phyloP scores from a whole-genome alignment of 1,140 invertebrate species.

The Cephus cinctus region DNA sequence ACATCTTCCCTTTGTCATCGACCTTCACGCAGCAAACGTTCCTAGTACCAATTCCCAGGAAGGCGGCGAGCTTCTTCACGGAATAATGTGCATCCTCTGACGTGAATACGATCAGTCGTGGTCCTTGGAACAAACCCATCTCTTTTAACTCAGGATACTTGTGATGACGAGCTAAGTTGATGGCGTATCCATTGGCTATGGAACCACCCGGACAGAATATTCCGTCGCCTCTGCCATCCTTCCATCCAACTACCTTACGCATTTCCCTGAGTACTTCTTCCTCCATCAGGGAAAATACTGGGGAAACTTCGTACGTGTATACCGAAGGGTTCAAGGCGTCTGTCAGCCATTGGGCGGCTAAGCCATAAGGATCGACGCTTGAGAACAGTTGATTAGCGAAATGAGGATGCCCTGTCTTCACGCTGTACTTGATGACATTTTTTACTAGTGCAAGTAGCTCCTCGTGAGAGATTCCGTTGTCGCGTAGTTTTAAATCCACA shows the following conservation, averaged over 20 bases:
- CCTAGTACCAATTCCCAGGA: constrained; percentile 75
- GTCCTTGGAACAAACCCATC: constrained; percentile 66
- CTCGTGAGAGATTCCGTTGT: constrained; percentile 63
- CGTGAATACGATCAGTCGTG: constrained; percentile 75
- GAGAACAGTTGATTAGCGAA: constrained; percentile 87
- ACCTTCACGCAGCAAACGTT: constrained; percentile 75
- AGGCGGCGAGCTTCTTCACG: constrained; percentile 79
- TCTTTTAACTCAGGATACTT: constrained; percentile 58
- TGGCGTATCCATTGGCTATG: constrained; percentile 93
- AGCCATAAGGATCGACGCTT: constrained; percentile 80
- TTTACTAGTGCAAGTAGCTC: constrained; percentile 65
- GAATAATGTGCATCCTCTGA: constrained; percentile 95
- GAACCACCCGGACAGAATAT: constrained; percentile 96
- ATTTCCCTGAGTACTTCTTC: constrained; percentile 79
- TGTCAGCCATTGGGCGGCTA: constrained; percentile 82
- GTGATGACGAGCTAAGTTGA: constrained; percentile 81
- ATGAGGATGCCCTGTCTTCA: constrained; percentile 85
- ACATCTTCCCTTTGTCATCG: constrained; percentile 78
- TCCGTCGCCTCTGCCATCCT: constrained; percentile 71
- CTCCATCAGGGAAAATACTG: constrained; percentile 86
- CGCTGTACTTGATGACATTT: constrained; percentile 75
- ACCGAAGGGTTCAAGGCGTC: constrained; percentile 85
- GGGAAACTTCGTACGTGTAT: constrained; percentile 90
- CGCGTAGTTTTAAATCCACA: constrained; percentile 67
- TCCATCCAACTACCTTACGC: constrained; percentile 83